Conservation (phyloP, 92 coral and sea anemone species). For the Phenganax marumi region DNA sequence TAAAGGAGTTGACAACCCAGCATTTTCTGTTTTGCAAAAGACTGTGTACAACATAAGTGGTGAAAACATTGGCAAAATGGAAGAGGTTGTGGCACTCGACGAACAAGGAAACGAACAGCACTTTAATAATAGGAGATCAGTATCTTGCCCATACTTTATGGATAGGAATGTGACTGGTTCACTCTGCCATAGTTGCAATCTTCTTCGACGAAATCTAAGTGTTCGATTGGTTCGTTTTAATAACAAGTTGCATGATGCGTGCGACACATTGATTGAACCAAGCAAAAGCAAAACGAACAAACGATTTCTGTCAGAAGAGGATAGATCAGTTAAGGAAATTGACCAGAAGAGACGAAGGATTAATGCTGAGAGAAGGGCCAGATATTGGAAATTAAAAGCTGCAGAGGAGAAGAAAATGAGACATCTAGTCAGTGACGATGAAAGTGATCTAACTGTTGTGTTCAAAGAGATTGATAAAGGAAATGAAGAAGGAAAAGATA, state of each 20-base stretch:
- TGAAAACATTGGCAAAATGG: conserved; percentile 21
- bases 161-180: neutral
- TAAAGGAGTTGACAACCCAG: conserved; percentile 34
- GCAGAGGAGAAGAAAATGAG: conserved; percentile 34
- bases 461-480: neutral
- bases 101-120: conserved; percentile 19
- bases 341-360: conserved; percentile 25
- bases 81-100: conserved; percentile 7
- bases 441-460: neutral
- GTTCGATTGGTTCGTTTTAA: conserved; percentile 24
- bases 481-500: neutral
- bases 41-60: conserved; percentile 14
- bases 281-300: conserved; percentile 32
- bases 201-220: conserved; percentile 23
- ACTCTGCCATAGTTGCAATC: conserved; percentile 21
- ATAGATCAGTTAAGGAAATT: neutral
- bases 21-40: conserved; percentile 38
- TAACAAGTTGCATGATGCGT: neutral
- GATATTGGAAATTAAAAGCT: conserved; percentile 36
- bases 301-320: conserved; percentile 18
- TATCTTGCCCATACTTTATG: conserved; percentile 17
- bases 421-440: neutral
- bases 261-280: neutral
- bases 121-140: conserved; percentile 10
- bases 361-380: conserved; percentile 23